Percentiles rank a stretch among this genome's conserved stretches.
Conservation (phyloP, 92 coral and sea anemone genomes). For the Montipora capitata region DNA sequence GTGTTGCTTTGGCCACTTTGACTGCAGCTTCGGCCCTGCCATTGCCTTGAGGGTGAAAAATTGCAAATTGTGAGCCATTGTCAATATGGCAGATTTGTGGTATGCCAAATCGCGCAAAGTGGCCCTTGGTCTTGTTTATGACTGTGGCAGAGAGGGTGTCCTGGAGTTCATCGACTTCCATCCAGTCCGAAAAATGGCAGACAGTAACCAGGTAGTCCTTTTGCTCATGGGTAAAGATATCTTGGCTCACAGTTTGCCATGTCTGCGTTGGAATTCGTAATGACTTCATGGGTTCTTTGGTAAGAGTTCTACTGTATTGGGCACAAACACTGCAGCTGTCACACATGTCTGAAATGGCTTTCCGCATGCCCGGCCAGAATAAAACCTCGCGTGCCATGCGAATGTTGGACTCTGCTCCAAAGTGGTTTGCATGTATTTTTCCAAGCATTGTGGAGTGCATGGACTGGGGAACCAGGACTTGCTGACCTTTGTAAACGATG, state of each 20-base stretch:
- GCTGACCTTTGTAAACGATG: constrained; percentile 24
- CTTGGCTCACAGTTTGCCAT: constrained; percentile 63
- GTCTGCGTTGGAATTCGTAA: constrained; percentile 39
- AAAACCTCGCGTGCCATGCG: constrained; percentile 24
- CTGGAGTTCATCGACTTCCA: constrained; percentile 34
- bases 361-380: constrained; percentile 44
- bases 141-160: constrained; percentile 44
- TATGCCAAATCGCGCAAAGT: constrained; percentile 58
- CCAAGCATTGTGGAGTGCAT: constrained; percentile 44
- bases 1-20: constrained; percentile 43
- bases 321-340: constrained; percentile 48
- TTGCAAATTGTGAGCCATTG: constrained; percentile 50
- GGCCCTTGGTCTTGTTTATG: constrained; percentile 49
- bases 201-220: constrained; percentile 36
- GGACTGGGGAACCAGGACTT: constrained; percentile 54
- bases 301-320: constrained; percentile 53
- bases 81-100: constrained; percentile 52
- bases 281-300: constrained; percentile 57
- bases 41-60: constrained; percentile 58
- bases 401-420: constrained; percentile 43
- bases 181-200: constrained; percentile 65
- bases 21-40: constrained; percentile 43
- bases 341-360: constrained; percentile 61
- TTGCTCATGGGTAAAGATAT: constrained; percentile 16
- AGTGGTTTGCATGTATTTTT: constrained; percentile 66